A percentile compares a stretch with the other conserved stretches of the same genome.
These are phyloP conservation scores for Strongylocentrotus purpuratus DNA, from an alignment of 35 echinoderm and acorn worm genomes.

Conservation along the genomic window DNA sequence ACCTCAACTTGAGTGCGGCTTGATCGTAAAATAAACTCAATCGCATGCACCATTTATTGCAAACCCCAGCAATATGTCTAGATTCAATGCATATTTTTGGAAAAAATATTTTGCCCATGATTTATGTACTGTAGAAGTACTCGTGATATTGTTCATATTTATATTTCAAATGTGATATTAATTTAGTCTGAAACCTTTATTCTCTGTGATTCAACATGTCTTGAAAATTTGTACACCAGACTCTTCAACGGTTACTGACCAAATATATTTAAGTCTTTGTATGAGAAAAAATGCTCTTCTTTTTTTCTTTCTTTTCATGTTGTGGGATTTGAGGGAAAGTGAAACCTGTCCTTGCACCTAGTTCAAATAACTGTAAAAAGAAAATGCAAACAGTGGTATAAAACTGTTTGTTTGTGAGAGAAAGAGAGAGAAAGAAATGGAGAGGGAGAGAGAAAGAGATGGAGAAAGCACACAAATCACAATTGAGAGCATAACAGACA, in stretches of 20 bases:
- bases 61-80: too few species aligned
- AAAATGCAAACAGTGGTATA: too few species aligned
- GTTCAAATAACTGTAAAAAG: too few species aligned
- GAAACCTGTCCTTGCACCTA: too few species aligned
- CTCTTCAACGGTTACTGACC: neutral
- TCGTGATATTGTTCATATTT: neutral
- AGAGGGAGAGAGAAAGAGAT: too few species aligned
- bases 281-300: neutral
- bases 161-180: neutral
- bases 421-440: too few species aligned
- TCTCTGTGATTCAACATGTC: neutral
- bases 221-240: constrained; percentile 3
- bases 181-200: neutral
- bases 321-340: neutral
- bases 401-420: too few species aligned
- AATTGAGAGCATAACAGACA: too few species aligned
- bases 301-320: neutral
- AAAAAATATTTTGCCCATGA: neutral
- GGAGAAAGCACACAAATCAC: too few species aligned
- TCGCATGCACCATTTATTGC: too few species aligned
- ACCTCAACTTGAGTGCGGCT: too few species aligned
- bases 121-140: neutral
- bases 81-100: neutral
- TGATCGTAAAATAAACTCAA: too few species aligned
- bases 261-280: constrained; percentile 20